Evolutionary conservation across 2,888 invertebrate species (phyloP), one percentile per base, ranked within the genome.

Genomic region (Tiphia femorata): DNA sequence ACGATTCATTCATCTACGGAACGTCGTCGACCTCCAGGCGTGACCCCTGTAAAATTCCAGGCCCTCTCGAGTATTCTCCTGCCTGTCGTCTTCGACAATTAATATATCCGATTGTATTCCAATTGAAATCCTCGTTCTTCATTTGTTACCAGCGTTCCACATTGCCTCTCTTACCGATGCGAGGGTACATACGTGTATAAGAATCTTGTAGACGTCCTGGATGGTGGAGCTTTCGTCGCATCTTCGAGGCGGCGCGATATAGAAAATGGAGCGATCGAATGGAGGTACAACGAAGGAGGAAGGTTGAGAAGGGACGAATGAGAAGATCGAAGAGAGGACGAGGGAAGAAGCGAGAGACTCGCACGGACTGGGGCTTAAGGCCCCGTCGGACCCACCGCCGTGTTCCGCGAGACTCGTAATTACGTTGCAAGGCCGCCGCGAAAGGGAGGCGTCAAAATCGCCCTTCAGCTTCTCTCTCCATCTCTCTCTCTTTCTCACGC

Each of bases 361-460:
- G 44, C n/a, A 46, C 56, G 54, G 55, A 50, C 41, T n/a, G n/a
- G 19, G 16, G 12, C 64, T 53, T 48, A 47, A 54, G 50, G 54
- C 49, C 42, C 35, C 21, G 20, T 10, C 52, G 63, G 80, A 83
- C 82, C 81, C 80, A 81, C 83, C 82, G 80, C 82, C 77, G 82
- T 77, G 82, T 81, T 81, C 77, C 76, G 79, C 80, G 81, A 82
- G 80, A 70, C 73, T 75, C 74, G 73, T 80, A 81, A 81, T 81
- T 81, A 82, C 62, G 70, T 51, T 58, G 61, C 72, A 69, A 68
- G 65, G 61, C 69, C 62, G 69, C 62, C 42, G 58, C 65, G 60
- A 65, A 66, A 69, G 73, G 72, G 75, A 81, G 80, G 82, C 83
- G 83, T 83, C 78, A 82, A 82, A 82, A 77, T 81, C 75, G 74